Percentiles rank a stretch among this genome's conserved stretches.
phyloP scores from a whole-genome alignment of 2,113 vertebrate genomes.

The Eupsittula cactorum region DNA sequence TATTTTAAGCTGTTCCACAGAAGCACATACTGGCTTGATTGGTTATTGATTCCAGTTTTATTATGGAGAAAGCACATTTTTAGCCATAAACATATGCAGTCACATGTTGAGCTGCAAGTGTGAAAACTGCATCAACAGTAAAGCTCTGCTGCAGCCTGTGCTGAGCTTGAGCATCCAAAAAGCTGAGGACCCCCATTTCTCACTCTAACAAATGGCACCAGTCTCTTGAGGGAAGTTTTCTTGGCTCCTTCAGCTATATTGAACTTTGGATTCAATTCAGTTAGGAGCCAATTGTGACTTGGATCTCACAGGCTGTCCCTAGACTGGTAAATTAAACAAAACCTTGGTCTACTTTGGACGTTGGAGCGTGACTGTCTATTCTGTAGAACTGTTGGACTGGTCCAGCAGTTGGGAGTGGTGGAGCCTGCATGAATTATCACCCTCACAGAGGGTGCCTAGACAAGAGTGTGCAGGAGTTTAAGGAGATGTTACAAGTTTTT shows the following conservation, averaged over 20 bases:
- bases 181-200: neutral
- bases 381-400: neutral
- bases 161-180: neutral
- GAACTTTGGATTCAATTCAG: conserved; percentile 34
- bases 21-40: conserved; percentile 59
- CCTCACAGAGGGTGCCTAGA: neutral
- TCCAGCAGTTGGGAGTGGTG: neutral
- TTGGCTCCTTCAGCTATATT: conserved; percentile 3
- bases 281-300: conserved; percentile 13
- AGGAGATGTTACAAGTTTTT: neutral
- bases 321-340: conserved; percentile 33
- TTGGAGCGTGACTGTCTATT: conserved; percentile 16
- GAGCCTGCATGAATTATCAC: neutral
- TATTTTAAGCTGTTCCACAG: conserved; percentile 65
- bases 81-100: neutral
- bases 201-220: neutral
- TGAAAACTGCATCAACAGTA: neutral
- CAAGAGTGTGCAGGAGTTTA: accelerated
- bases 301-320: conserved; percentile 5
- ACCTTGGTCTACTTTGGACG: neutral
- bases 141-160: neutral
- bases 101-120: conserved; percentile 30
- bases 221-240: conserved; percentile 24
- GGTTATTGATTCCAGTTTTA: conserved; percentile 67
- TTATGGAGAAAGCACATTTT: conserved; percentile 44